Conservation (phyloP, 2,888 invertebrate species). For the Taenaris catops region DNA sequence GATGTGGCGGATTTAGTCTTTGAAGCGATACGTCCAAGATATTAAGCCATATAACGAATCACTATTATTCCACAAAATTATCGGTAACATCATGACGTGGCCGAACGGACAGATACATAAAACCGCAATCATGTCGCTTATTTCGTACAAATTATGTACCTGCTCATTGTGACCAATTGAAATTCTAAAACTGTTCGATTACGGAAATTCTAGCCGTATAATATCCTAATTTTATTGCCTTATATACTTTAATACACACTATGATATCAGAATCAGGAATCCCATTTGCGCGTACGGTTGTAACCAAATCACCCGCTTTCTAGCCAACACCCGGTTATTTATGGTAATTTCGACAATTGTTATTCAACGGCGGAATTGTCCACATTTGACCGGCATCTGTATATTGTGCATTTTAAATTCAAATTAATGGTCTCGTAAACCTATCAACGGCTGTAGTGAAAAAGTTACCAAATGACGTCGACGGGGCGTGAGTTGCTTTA, state of each 20-base stretch:
- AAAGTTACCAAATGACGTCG: slow-evolving; percentile 56
- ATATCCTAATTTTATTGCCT: slow-evolving; percentile 58
- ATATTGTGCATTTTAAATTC: slow-evolving; percentile 71
- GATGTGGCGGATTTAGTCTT: no score
- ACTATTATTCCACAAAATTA: no score
- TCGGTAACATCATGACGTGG: no score
- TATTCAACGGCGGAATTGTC: slow-evolving; percentile 66
- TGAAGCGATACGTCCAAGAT: no score
- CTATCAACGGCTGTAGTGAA: slow-evolving; percentile 69
- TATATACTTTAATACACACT: slow-evolving; percentile 53
- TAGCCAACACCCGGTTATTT: slow-evolving; percentile 76
- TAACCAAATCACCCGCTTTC: slow-evolving; percentile 79
- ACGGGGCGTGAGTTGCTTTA: slow-evolving; percentile 63
- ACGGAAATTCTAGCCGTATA: slow-evolving; percentile 60
- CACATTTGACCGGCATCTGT: slow-evolving; percentile 77
- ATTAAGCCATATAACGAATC: no score
- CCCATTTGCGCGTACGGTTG: slow-evolving; percentile 58
- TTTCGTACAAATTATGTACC: background rate
- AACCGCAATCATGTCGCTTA: no score
- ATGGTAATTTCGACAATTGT: slow-evolving; percentile 72
- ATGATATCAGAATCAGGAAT: slow-evolving; percentile 43
- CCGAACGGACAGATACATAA: no score
- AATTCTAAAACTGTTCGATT: slow-evolving; percentile 30
- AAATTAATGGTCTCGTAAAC: slow-evolving; percentile 75
- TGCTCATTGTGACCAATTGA: slow-evolving; percentile 10